Percentiles rank a stretch among this genome's conserved stretches.
Evolutionary conservation across 2,888 invertebrate genomes (phyloP).

Genomic region (Osedax frankpressi): DNA sequence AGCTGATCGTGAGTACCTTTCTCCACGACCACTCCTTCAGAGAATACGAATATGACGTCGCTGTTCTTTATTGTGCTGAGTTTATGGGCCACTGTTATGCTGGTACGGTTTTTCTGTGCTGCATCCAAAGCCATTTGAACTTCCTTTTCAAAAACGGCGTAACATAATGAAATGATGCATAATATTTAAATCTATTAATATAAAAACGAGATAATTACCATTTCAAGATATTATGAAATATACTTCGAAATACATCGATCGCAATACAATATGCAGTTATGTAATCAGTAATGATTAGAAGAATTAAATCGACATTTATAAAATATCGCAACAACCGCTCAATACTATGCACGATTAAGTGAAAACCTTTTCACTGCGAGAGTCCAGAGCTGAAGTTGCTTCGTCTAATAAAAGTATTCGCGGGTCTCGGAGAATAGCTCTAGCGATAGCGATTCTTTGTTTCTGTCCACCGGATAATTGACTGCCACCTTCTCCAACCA

Average conservation of each 20-base stretch:
- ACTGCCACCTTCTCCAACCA: constrained; percentile 44
- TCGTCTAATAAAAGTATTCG: constrained; percentile 51
- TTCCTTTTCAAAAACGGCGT: no score
- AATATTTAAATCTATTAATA: no score
- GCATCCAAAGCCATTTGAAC: constrained; percentile 42
- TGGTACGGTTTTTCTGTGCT: constrained; percentile 45
- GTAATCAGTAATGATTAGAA: no score
- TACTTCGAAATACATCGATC: no score
- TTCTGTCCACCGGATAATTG: constrained; percentile 48
- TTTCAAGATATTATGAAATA: no score
- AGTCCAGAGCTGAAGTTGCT: constrained; percentile 46
- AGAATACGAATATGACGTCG: constrained; percentile 33
- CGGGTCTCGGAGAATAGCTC: constrained; percentile 59
- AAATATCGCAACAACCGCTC: no score
- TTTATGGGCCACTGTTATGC: constrained; percentile 49
- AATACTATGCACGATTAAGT: neutral
- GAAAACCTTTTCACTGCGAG: constrained; percentile 42
- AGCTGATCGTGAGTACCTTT: constrained; percentile 6
- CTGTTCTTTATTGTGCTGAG: constrained; percentile 49
- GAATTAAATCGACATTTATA: no score
- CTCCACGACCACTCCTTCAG: neutral
- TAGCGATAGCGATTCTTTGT: constrained; percentile 57
- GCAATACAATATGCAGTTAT: no score
- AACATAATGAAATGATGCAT: no score
- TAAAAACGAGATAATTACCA: no score